These are phyloP conservation scores for Chrysocyon brachyurus DNA, from an alignment of 2,797 vertebrate genomes.

Conservation along the genomic window DNA sequence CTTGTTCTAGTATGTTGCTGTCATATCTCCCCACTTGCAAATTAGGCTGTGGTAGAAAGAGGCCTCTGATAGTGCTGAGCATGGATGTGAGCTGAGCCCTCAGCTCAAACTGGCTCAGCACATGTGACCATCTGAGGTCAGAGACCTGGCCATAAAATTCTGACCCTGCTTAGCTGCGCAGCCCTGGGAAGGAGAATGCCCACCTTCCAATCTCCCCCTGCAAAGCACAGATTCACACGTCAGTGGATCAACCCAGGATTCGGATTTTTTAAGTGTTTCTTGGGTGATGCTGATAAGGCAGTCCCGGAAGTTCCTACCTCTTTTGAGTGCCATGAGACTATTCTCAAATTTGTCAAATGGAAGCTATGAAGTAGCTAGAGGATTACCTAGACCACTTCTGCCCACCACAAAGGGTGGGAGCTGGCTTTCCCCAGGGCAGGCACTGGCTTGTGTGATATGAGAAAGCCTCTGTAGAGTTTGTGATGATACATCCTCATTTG, in stretches of 20 bases:
- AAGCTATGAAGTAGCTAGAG: neutral
- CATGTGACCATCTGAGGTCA: neutral
- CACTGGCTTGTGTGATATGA: neutral
- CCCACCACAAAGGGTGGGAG: neutral
- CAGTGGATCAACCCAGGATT: neutral
- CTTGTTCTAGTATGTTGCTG: neutral
- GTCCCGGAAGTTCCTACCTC: neutral
- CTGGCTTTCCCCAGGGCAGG: neutral
- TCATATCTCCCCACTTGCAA: neutral
- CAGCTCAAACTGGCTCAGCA: neutral
- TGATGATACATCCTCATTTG: neutral
- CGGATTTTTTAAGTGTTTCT: neutral
- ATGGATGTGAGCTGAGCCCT: rapidly evolving
- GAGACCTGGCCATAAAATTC: neutral
- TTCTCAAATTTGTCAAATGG: neutral
- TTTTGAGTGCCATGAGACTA: neutral
- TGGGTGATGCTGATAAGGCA: neutral
- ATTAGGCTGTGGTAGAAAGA: neutral
- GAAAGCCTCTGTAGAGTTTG: neutral
- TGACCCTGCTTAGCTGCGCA: neutral
- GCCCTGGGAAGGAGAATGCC: neutral
- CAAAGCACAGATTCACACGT: neutral
- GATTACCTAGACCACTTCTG: neutral
- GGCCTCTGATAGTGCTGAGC: neutral
- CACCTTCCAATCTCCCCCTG: neutral